phyloP scores from a whole-genome alignment of 2,888 invertebrate species.

The Dermolepida albohirtum region DNA sequence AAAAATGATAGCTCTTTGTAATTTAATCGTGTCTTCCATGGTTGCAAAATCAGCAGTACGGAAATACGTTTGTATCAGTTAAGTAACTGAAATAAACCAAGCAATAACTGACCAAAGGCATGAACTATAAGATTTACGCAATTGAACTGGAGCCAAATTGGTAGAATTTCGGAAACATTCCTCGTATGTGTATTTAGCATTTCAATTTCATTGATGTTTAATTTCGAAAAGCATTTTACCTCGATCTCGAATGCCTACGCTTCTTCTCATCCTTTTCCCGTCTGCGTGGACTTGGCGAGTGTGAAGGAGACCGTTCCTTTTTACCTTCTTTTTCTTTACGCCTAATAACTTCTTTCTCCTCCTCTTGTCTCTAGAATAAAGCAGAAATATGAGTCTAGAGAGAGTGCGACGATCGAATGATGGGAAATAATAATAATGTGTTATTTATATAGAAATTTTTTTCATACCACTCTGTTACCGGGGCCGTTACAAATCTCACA shows the following conservation, averaged over 20 bases:
- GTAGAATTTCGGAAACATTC: no score
- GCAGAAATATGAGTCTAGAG: constrained; percentile 52
- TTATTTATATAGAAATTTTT: constrained; percentile 42
- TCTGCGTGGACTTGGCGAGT: constrained; percentile 62
- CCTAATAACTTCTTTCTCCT: constrained; percentile 75
- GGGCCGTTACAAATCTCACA: constrained; percentile 42
- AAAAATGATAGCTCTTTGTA: no score
- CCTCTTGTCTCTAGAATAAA: constrained; percentile 79
- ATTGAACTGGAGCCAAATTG: no score
- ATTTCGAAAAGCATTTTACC: constrained; percentile 56
- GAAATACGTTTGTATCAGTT: no score
- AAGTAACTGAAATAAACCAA: no score
- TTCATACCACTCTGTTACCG: constrained; percentile 49
- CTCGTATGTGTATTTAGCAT: no score
- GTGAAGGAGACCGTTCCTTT: constrained; percentile 56
- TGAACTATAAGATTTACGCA: no score
- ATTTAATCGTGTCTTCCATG: no score
- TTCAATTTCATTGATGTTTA: no score
- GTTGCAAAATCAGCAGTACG: no score
- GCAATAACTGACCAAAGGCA: no score
- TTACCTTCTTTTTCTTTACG: constrained; percentile 76
- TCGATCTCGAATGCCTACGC: constrained; percentile 66
- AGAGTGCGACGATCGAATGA: constrained; percentile 14
- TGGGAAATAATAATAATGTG: constrained; percentile 37
- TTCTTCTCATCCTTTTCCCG: constrained; percentile 61